phyloP scores from a whole-genome alignment of 92 coral and sea anemone genomes.

The Epizoanthus scotinus region DNA sequence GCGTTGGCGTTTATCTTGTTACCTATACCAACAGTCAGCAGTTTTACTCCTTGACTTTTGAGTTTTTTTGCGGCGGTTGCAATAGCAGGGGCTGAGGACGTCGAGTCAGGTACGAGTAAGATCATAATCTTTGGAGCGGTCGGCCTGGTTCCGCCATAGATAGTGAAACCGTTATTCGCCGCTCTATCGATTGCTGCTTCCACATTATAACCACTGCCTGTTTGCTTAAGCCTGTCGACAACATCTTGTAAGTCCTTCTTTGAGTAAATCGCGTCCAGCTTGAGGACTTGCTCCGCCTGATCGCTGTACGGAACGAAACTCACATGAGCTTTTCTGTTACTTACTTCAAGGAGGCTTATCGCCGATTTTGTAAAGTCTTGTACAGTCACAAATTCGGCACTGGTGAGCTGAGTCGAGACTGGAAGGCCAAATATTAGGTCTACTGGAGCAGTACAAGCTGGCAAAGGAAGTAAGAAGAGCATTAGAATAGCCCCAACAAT shows the following conservation, averaged over 20 bases:
- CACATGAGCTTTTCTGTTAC: slow-evolving; percentile 65
- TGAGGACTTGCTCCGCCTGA: slow-evolving; percentile 46
- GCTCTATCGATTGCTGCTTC: slow-evolving; percentile 67
- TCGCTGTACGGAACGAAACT: slow-evolving; percentile 69
- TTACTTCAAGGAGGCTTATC: slow-evolving; percentile 58
- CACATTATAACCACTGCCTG: slow-evolving; percentile 55
- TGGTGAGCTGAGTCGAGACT: slow-evolving; percentile 46
- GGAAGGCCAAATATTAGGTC: slow-evolving; percentile 81
- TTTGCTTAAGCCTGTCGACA: slow-evolving; percentile 40
- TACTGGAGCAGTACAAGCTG: slow-evolving; percentile 70
- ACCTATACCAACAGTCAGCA: slow-evolving; percentile 69
- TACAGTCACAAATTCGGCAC: slow-evolving; percentile 38
- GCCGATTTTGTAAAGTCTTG: slow-evolving; percentile 45
- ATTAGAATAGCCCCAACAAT: background rate
- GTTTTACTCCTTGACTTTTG: slow-evolving; percentile 75
- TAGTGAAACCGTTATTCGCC: slow-evolving; percentile 63
- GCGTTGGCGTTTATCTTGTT: slow-evolving; percentile 46
- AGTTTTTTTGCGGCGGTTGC: slow-evolving; percentile 61
- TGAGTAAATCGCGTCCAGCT: slow-evolving; percentile 54
- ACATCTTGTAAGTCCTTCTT: slow-evolving; percentile 37
- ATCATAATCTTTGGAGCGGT: slow-evolving; percentile 73
- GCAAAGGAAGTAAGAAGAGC: slow-evolving; percentile 4
- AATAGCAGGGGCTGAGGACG: slow-evolving; percentile 47
- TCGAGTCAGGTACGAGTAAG: slow-evolving; percentile 69
- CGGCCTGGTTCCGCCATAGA: slow-evolving; percentile 90